Evolutionary conservation across 2,797 vertebrate genomes (phyloP), one percentile per base, ranked within the genome.

Genomic region (Nannoperca obscura): DNA sequence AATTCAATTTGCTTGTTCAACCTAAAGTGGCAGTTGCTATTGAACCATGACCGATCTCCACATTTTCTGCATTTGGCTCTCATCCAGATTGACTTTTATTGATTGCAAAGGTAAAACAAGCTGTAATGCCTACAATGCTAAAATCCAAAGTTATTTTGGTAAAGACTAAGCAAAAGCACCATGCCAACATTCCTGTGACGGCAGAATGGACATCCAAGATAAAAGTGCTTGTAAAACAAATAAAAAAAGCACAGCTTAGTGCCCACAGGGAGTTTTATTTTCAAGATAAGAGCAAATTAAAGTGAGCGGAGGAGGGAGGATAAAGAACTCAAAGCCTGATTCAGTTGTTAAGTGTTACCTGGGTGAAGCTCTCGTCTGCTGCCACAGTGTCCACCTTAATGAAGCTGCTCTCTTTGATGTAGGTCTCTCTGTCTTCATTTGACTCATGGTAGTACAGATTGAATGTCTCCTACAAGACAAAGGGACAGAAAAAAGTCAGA

Each of bases 401-500:
- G 91, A 98, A 99, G 92, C 96, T 97, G 94, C 96, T 97, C 93
- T 99, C 98, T 58, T 97, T 95, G 90, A 99, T 98, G 89, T 97
- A 99, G 75, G 96, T 96, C 84, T 99, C 98, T 83, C 97, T 97
- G 89, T 99, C 98, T 0, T 97, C 98, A 81, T 97, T 98, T 15
- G 98, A 99, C 82, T 99, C 98, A 0, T 99, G 98, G 93, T 98
- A 99, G 92, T 99, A 99, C 46, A 99, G 96, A 93, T 99, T 99
- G 91, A 99, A 99, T 12, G 98, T 99, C 95, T 99, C 98, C 93
- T 94, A 17, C 74, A 64, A 71, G 82, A 82, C 71, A 77, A 83
- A 69, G 38, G 30, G 71, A 64, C 38, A 58, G 27, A 2, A 17
- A 27, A 73, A 57, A 62, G 40, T 62, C 32, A 71, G 54, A 74